These are phyloP conservation scores for Anneissia japonica DNA, from an alignment of 35 echinoderm and acorn worm genomes.

Conservation along the genomic window DNA sequence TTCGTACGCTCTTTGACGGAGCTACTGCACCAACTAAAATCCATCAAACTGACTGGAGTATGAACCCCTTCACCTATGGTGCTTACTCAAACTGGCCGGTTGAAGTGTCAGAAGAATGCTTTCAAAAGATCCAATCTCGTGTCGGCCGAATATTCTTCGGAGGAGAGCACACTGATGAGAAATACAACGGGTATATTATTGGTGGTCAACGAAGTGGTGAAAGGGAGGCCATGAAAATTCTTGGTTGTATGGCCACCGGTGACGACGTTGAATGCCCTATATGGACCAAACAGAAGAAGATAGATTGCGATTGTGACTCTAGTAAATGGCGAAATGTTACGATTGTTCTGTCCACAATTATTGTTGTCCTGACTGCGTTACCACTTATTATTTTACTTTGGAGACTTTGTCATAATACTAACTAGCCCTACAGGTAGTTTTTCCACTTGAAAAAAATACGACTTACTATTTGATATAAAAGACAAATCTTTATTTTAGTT, in stretches of 20 bases:
- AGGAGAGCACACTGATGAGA: conserved; percentile 37
- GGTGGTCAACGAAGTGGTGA: conserved; percentile 27
- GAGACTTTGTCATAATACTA: too few relatives aligned
- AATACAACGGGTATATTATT: conserved; percentile 24
- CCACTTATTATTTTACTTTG: too few relatives aligned
- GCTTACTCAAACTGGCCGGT: conserved; percentile 23
- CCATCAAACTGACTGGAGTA: conserved; percentile 14
- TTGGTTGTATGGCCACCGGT: background rate
- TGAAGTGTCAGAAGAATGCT: background rate
- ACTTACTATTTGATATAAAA: too few relatives aligned
- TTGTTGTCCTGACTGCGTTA: too few relatives aligned
- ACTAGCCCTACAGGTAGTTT: too few relatives aligned
- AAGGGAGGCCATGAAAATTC: conserved; percentile 38
- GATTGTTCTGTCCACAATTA: background rate
- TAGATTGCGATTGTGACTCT: background rate
- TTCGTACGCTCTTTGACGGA: conserved; percentile 9
- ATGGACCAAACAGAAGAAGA: background rate
- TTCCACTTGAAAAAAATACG: too few relatives aligned
- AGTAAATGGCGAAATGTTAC: background rate
- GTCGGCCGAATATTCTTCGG: conserved; percentile 30
- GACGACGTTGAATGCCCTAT: background rate
- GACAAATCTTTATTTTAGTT: too few relatives aligned
- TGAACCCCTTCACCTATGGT: conserved; percentile 25
- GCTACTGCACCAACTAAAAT: conserved; percentile 17
- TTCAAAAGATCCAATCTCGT: conserved; percentile 10